Evolutionary conservation across 2,113 vertebrate genomes (phyloP).

Genomic region (Zosterops borbonicus): DNA sequence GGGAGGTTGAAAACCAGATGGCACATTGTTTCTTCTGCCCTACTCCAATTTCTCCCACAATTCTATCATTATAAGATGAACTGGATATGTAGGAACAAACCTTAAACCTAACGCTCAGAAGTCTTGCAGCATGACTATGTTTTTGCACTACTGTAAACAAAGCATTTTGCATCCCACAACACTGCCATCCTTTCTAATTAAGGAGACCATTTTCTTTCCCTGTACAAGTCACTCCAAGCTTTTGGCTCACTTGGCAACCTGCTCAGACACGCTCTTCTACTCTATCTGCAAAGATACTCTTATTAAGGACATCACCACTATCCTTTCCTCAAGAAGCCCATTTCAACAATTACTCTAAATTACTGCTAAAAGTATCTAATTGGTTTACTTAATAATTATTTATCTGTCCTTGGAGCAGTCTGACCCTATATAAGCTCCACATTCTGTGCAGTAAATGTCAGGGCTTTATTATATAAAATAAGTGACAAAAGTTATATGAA

Average conservation of each 20-base stretch:
- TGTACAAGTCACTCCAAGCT: not conserved
- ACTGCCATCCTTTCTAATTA: not conserved
- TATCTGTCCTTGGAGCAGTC: not conserved
- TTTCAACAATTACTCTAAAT: not conserved
- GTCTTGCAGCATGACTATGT: not conserved
- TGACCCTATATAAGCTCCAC: not conserved
- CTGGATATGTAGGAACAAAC: not conserved
- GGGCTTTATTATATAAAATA: not conserved
- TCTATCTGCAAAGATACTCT: not conserved
- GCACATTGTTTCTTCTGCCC: not conserved
- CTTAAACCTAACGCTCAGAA: not conserved
- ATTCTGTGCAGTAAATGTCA: not conserved
- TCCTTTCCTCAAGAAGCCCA: not conserved
- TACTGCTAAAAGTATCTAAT: not conserved
- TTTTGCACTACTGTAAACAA: not conserved
- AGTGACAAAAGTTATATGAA: not conserved
- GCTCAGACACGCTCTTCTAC: not conserved
- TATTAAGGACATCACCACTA: not conserved
- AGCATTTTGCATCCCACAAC: not conserved
- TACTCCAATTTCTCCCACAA: not conserved
- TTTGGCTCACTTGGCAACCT: not conserved
- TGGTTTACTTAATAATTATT: not conserved
- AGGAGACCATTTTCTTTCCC: not conserved
- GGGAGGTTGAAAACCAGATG: not conserved
- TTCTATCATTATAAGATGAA: not conserved